Conservation (phyloP, 2,113 vertebrate genomes). For the Rallus limicola region DNA sequence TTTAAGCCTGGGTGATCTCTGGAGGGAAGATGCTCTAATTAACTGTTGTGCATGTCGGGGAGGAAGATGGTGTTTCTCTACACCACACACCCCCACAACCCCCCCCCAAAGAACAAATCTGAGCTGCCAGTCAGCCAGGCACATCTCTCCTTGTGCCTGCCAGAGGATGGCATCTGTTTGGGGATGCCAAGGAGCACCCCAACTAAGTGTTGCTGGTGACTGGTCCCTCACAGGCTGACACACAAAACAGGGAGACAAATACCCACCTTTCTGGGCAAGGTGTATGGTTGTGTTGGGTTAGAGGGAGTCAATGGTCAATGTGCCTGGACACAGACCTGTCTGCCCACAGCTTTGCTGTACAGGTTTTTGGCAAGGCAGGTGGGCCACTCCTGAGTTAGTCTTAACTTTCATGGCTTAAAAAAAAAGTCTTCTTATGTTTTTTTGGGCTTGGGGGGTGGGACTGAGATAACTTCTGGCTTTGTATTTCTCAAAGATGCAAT, state of each 20-base stretch:
- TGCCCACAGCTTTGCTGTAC: neutral
- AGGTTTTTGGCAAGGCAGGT: neutral
- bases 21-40: neutral
- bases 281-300: neutral
- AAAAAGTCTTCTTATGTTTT: neutral
- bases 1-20: neutral
- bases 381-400: neutral
- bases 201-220: neutral
- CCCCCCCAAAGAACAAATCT: neutral
- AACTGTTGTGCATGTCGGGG: neutral
- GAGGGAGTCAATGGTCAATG: neutral
- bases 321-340: neutral
- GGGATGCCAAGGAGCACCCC: neutral
- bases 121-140: neutral
- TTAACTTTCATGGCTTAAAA: neutral
- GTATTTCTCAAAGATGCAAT: neutral
- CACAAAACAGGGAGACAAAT: neutral
- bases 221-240: rapidly evolving
- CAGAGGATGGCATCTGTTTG: neutral
- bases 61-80: neutral
- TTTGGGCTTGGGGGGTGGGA: no score
- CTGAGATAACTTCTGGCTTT: neutral
- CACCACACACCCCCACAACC: no score
- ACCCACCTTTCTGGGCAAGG: neutral
- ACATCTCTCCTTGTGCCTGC: neutral